A percentile compares a stretch with the other conserved stretches of the same genome.
Conservation (phyloP, 2,113 vertebrate species). For the Diphyllodes magnificus region DNA sequence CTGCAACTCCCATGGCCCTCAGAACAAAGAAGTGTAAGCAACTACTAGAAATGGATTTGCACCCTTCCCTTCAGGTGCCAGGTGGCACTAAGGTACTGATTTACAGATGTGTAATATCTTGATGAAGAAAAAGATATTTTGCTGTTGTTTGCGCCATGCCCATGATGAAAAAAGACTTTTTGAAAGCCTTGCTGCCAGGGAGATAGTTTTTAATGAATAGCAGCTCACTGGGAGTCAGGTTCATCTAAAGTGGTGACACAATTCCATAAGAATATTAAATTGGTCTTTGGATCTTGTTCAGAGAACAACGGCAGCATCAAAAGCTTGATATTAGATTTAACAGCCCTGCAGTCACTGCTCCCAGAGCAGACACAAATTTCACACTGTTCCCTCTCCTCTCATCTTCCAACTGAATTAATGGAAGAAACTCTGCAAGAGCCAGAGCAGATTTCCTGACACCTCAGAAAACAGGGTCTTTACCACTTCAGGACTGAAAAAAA, state of each 20-base stretch:
- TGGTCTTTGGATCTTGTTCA: background rate
- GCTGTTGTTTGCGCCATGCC: background rate
- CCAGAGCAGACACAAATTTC: background rate
- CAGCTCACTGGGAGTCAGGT: background rate
- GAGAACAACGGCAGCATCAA: background rate
- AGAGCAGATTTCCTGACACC: background rate
- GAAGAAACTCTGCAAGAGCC: background rate
- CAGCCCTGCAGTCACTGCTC: background rate
- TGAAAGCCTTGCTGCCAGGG: background rate
- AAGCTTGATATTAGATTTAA: slow-evolving; percentile 4
- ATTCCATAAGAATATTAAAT: background rate
- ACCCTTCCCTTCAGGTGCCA: background rate
- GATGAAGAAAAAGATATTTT: background rate
- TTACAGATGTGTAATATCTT: background rate
- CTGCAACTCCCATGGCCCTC: accelerated
- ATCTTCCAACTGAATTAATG: background rate
- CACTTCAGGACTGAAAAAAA: background rate
- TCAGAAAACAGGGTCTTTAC: background rate
- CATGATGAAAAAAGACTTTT: background rate
- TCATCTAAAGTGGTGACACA: background rate
- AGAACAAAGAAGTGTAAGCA: background rate
- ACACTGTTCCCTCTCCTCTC: background rate
- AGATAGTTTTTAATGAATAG: background rate
- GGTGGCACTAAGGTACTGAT: background rate
- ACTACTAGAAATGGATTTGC: background rate